Conservation (phyloP, 1,140 invertebrate species). For the Drosophila sproati region DNA sequence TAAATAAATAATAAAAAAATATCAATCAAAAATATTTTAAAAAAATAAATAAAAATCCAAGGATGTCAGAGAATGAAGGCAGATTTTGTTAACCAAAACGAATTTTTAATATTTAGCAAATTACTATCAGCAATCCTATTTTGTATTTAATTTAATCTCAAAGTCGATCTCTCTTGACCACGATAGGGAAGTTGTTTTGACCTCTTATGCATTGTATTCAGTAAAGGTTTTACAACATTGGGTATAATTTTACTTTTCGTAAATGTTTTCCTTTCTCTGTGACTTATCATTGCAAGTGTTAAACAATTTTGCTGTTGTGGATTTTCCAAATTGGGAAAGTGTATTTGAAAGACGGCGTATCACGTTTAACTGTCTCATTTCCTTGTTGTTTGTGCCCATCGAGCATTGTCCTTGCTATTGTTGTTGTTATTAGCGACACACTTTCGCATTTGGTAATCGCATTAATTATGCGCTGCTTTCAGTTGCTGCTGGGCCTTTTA, state of each 20-base stretch:
- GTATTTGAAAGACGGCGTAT: conserved; percentile 7
- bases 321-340: not conserved
- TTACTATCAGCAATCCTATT: too few relatives aligned
- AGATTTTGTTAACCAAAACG: too few relatives aligned
- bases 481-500: conserved; percentile 75
- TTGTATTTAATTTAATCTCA: too few relatives aligned
- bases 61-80: too few relatives aligned
- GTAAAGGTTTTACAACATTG: too few relatives aligned
- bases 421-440: conserved; percentile 78
- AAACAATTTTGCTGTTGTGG: not conserved
- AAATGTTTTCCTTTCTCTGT: not conserved
- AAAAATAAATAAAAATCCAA: too few relatives aligned
- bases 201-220: too few relatives aligned
- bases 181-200: too few relatives aligned
- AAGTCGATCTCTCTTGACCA: too few relatives aligned
- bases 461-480: conserved; percentile 77
- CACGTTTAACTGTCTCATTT: not conserved
- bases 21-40: too few relatives aligned
- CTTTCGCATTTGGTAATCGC: conserved; percentile 80
- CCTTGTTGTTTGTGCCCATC: conserved; percentile 31
- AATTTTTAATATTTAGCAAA: too few relatives aligned
- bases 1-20: too few relatives aligned
- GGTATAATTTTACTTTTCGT: not conserved
- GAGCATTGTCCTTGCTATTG: conserved; percentile 72
- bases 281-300: not conserved